Percentiles rank a stretch among this genome's conserved stretches.
Conservation (phyloP, 2,113 vertebrate genomes). For the Canis aureus region DNA sequence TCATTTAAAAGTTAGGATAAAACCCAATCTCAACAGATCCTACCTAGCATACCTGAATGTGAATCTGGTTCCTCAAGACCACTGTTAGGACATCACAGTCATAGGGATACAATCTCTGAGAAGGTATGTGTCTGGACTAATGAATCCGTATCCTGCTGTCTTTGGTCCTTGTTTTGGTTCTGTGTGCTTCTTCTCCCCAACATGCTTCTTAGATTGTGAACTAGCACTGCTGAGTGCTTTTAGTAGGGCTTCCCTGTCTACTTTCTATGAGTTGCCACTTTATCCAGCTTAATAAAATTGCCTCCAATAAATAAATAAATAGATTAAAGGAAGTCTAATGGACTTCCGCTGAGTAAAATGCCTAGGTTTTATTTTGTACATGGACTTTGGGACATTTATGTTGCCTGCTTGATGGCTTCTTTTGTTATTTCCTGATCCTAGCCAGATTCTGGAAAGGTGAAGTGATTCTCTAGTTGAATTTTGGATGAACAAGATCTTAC, state of each 20-base stretch:
- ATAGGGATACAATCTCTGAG: not conserved
- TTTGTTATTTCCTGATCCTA: slow-evolving; percentile 6
- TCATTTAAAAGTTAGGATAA: slow-evolving; percentile 1
- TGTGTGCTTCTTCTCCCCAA: rapidly evolving
- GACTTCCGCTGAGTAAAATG: not conserved
- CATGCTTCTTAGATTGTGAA: not conserved
- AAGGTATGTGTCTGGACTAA: not conserved
- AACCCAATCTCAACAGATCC: not conserved
- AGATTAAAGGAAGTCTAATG: not conserved
- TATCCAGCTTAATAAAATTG: slow-evolving; percentile 20
- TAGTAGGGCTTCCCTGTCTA: not conserved
- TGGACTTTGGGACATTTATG: not conserved
- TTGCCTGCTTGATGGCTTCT: not conserved
- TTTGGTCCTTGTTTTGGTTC: not conserved
- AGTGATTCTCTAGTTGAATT: not conserved
- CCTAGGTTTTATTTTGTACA: not conserved
- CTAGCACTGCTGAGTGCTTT: not conserved
- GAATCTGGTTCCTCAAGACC: not conserved
- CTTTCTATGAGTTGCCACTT: not conserved
- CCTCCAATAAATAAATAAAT: slow-evolving; percentile 13
- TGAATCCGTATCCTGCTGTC: not conserved
- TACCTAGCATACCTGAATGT: not conserved
- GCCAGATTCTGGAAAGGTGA: not conserved
- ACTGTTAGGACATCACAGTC: not conserved
- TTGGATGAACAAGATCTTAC: not conserved